These are phyloP conservation scores for Scylla paramamosain DNA, from an alignment of 1,140 invertebrate genomes.

Conservation along the genomic window DNA sequence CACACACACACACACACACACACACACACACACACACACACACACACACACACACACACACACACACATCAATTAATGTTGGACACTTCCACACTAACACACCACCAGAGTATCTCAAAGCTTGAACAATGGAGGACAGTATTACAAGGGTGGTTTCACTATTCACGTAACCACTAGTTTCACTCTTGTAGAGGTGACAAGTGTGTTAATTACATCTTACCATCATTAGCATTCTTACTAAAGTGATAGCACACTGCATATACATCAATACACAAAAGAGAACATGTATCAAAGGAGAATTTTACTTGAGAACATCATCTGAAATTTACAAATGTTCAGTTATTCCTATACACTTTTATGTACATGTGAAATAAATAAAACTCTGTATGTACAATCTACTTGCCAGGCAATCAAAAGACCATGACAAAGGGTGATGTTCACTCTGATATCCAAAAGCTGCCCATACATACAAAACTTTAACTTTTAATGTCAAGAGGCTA, in stretches of 20 bases:
- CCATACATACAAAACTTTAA: background rate
- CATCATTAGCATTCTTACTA: too few relatives aligned
- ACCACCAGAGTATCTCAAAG: background rate
- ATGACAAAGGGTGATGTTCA: background rate
- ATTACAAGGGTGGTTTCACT: background rate
- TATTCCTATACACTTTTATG: constrained; percentile 15
- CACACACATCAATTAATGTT: background rate
- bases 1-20: background rate
- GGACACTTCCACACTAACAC: background rate
- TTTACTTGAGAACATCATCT: background rate
- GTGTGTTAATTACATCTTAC: too few relatives aligned
- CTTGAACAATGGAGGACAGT: background rate
- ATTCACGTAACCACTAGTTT: background rate
- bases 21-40: background rate
- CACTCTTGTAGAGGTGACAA: too few relatives aligned
- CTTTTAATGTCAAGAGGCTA: background rate
- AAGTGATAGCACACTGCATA: background rate
- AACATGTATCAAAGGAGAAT: background rate
- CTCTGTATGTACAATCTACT: constrained; percentile 12
- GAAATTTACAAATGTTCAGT: constrained; percentile 21
- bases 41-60: background rate
- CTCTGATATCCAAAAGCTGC: background rate
- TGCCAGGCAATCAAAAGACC: background rate
- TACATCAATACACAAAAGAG: background rate
- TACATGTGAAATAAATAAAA: constrained; percentile 8